These are phyloP conservation scores for Euborellia annulipes DNA, from an alignment of 1,140 invertebrate genomes.

Conservation along the genomic window DNA sequence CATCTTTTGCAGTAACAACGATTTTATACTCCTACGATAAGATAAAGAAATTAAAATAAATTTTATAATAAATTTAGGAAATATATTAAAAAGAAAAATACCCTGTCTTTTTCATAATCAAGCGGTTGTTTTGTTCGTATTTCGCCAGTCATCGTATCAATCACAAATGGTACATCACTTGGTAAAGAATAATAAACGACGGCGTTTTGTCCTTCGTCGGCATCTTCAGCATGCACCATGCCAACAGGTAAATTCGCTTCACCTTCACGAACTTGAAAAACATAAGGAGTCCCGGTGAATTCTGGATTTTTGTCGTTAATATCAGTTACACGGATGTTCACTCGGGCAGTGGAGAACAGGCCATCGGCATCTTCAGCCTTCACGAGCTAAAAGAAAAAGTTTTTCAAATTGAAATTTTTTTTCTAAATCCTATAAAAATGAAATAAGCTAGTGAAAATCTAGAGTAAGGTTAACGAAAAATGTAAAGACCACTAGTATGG, in stretches of 20 bases:
- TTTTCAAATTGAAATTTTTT: too few relatives aligned
- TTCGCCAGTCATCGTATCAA: slow-evolving; percentile 62
- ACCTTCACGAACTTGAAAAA: slow-evolving; percentile 71
- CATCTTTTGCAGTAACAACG: slow-evolving; percentile 76
- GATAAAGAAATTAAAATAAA: slow-evolving; percentile 10
- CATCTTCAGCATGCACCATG: slow-evolving; percentile 60
- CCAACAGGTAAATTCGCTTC: slow-evolving; percentile 49
- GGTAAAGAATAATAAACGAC: slow-evolving; percentile 47
- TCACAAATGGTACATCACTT: slow-evolving; percentile 55
- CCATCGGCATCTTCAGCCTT: slow-evolving; percentile 74
- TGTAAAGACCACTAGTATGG: too few relatives aligned
- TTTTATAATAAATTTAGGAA: not conserved
- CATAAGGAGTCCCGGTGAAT: slow-evolving; percentile 60
- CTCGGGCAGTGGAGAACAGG: slow-evolving; percentile 59
- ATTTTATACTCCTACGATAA: slow-evolving; percentile 52
- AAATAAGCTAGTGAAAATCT: too few relatives aligned
- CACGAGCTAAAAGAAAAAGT: slow-evolving; percentile 40
- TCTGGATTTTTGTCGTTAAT: slow-evolving; percentile 81
- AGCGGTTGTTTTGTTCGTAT: slow-evolving; percentile 57
- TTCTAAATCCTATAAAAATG: too few relatives aligned
- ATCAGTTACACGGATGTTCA: slow-evolving; percentile 77
- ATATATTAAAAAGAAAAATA: slow-evolving; percentile 22
- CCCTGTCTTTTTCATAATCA: slow-evolving; percentile 69
- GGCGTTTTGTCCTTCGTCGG: slow-evolving; percentile 53
- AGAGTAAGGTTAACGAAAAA: too few relatives aligned